Evolutionary conservation across 2,113 vertebrate species (phyloP), one percentile per base, ranked within the genome.

Genomic region (Accipiter virgatus): DNA sequence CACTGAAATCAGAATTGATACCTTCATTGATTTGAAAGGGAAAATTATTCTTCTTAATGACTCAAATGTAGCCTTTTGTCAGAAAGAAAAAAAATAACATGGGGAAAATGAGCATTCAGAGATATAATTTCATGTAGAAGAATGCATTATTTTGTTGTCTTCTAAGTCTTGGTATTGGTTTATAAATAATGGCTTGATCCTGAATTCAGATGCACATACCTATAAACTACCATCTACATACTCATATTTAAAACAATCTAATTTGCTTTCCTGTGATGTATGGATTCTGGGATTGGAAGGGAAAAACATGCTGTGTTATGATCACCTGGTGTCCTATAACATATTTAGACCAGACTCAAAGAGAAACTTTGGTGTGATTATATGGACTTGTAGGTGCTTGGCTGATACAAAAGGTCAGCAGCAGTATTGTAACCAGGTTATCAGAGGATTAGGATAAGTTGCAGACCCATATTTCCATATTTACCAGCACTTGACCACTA

Each of bases 11-110:
- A 72, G 61, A 79, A 92, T 32, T 48, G 34, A 59, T 78, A 36
- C 23, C 27, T 83, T 63, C 43, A 81, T 45, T 77, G 70, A 63
- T 79, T 62, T 81, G 38, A 93, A 85, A 79, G 48, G 34, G 62
- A 85, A 77, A 68, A 47, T 77, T 84, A 19, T 91, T 73, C 27
- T 62, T 88, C 56, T 81, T 93, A 66, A 55, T 74, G 43, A 65
- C 48, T 48, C 6, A 47, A 48, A 68, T 22, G 36, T 48, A 43
- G n/a, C 32, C 52, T 73, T 74, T 63, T 63, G 14, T 72, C 47
- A 48, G 21, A 53, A 59, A 87, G 36, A 20, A 73, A 67, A 75
- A 42, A 70, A 87, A 11, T 17, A 79, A 10, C 11, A 38, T 11
- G 4, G 38, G 34, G 38, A 32, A 95, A 92, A 90, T 48, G 47